Evolutionary conservation across 1,140 invertebrate species (phyloP).

Genomic region (Anastrepha ludens): DNA sequence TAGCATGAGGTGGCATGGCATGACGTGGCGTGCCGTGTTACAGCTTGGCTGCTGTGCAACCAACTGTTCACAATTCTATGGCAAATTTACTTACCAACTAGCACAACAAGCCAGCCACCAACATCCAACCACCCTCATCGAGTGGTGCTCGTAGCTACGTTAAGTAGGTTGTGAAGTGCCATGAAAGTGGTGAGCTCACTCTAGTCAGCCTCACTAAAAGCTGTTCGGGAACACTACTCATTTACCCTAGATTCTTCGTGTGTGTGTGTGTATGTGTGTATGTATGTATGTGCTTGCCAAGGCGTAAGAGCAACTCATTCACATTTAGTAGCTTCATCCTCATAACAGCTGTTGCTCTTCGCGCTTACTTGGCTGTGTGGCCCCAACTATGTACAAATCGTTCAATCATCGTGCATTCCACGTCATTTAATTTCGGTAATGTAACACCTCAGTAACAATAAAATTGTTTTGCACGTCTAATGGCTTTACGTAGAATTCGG

Average conservation of each 20-base stretch:
- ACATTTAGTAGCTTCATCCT: not conserved
- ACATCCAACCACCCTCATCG: not conserved
- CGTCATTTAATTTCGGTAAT: conserved; percentile 51
- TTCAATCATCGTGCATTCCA: conserved; percentile 41
- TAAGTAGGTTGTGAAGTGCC: not conserved
- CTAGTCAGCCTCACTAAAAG: not conserved
- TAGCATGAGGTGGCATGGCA: not conserved
- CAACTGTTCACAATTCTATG: conserved; percentile 13
- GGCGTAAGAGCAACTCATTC: too few relatives aligned
- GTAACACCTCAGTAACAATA: conserved; percentile 40
- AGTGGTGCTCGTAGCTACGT: not conserved
- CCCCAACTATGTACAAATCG: not conserved
- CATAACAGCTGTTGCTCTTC: conserved; percentile 28
- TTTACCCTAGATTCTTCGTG: too few relatives aligned
- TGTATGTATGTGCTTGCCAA: too few relatives aligned
- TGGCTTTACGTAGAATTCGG: not conserved
- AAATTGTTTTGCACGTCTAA: conserved; percentile 23
- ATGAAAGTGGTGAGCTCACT: not conserved
- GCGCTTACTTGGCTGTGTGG: not conserved
- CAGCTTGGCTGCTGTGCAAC: conserved; percentile 24
- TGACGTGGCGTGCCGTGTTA: not conserved
- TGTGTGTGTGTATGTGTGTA: too few relatives aligned
- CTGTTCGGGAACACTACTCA: not conserved
- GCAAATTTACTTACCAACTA: not conserved
- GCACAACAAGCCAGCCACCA: not conserved